phyloP scores from a whole-genome alignment of 2,797 vertebrate species.

The Lepus townsendii region DNA sequence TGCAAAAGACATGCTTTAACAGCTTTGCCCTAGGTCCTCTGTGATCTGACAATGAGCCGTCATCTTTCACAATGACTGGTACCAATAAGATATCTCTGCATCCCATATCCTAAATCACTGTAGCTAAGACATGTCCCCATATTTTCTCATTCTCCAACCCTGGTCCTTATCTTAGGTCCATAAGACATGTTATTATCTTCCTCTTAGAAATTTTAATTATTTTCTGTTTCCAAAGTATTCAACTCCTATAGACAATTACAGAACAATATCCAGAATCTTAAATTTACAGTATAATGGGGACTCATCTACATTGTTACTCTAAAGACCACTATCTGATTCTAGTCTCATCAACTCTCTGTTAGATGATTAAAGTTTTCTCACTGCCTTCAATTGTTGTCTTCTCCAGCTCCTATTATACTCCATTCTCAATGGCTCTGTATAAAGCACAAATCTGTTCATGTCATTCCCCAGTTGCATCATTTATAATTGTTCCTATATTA shows the following conservation, averaged over 20 bases:
- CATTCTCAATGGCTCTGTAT: neutral
- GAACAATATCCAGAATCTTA: neutral
- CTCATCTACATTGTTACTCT: neutral
- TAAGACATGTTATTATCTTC: neutral
- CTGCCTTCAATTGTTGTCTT: neutral
- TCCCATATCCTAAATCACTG: neutral
- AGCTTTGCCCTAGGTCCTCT: neutral
- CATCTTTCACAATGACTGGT: neutral
- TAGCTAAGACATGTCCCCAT: too few species aligned
- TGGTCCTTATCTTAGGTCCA: neutral
- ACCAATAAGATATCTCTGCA: rapidly evolving
- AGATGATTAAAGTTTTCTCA: neutral
- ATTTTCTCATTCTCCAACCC: neutral
- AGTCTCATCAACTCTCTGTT: neutral
- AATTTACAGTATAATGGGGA: neutral
- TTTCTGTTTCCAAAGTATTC: neutral
- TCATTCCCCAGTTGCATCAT: neutral
- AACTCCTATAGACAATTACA: neutral
- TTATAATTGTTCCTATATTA: conserved; percentile 28
- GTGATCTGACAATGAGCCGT: too few species aligned
- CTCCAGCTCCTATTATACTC: neutral
- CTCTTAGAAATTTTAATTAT: neutral
- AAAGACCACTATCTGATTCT: neutral
- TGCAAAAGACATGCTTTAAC: neutral
- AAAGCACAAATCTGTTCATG: neutral